Percentiles rank a stretch among this genome's conserved stretches.
Evolutionary conservation across 1,140 invertebrate species (phyloP).

Genomic region (Neodiprion pinetum): DNA sequence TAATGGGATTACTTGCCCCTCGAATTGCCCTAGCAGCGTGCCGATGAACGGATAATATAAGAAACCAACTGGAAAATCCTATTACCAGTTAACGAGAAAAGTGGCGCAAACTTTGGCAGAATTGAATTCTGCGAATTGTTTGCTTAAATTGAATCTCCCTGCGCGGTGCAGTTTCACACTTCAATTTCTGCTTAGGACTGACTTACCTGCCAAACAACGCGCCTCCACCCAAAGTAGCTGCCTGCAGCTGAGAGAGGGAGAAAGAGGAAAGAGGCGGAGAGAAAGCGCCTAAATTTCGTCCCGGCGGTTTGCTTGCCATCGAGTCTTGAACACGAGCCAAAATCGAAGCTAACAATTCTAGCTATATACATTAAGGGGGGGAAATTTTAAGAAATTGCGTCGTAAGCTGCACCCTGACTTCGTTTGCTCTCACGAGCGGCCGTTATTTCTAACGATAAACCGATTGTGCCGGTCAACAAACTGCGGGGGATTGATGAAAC

Average conservation of each 20-base stretch:
- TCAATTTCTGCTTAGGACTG: too few species aligned
- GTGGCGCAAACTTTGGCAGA: conserved; percentile 1
- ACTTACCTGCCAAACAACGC: too few species aligned
- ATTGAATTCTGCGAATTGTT: background rate
- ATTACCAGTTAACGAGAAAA: conserved; percentile 1
- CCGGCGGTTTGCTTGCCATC: background rate
- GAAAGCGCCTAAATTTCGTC: background rate
- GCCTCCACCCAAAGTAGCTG: too few species aligned
- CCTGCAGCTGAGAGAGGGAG: background rate
- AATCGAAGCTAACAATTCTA: background rate
- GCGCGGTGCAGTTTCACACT: too few species aligned
- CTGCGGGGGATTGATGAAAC: too few species aligned
- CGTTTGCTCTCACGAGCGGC: background rate
- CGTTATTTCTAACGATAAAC: too few species aligned
- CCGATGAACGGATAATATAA: background rate
- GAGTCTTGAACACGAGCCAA: conserved; percentile 1
- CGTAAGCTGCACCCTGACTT: background rate
- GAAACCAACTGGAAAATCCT: conserved; percentile 7
- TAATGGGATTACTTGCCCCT: conserved; percentile 7
- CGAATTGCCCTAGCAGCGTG: background rate
- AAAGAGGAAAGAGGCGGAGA: background rate
- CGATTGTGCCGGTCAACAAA: too few species aligned
- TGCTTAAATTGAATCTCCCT: background rate
- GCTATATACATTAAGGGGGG: too few species aligned
- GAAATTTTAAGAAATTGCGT: background rate